Evolutionary conservation across 2,888 invertebrate species (phyloP), one percentile per base, ranked within the genome.

Genomic region (Operophtera brumata): DNA sequence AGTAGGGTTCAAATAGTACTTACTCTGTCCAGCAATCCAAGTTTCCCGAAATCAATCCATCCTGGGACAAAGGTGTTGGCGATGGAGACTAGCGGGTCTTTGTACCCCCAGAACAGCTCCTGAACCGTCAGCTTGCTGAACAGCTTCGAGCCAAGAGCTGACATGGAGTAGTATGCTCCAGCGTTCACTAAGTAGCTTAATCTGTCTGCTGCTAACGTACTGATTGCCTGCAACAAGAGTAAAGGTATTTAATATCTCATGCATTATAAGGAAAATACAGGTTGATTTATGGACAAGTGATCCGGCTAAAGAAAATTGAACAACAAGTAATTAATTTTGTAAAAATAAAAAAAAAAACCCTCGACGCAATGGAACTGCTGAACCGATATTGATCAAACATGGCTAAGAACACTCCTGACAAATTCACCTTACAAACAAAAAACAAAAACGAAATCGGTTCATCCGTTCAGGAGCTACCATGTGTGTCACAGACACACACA

Each of bases 81-180:
- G 32, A 96, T 80, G 0, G 91, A 88, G 13, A 97, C 93, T 8
- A 97, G 73, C 0, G 92, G 91, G 73, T 97, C 96, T 6, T 95
- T 92, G 75, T 96, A 96, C 0, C 97, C 97, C 95, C 96, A 96
- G 13, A 97, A 84, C 67, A 94, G 93, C 12, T 96, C 94, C 28
- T 95, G 84, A 0, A 94, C 92, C 0, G 93, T 92, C 45, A 95
- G 70, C 41, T 92, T 91, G 40, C 93, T 79, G 73, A 96, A 93
- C 1, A 95, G 91, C 67, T 94, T 84, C 1, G 94, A 90, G 43
- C 93, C 92, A n/a, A 95, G 65, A 0, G 91, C 87, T 37, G 90
- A 88, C 44, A 93, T 91, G 56, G 95, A 78, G 46, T 93, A 92
- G 49, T 93, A 91, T 0, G 95, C 86, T 0, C 93, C 95, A 35